A percentile compares a stretch with the other conserved stretches of the same genome.
Evolutionary conservation across 1,140 invertebrate genomes (phyloP).

Genomic region (Ceratina japonica): DNA sequence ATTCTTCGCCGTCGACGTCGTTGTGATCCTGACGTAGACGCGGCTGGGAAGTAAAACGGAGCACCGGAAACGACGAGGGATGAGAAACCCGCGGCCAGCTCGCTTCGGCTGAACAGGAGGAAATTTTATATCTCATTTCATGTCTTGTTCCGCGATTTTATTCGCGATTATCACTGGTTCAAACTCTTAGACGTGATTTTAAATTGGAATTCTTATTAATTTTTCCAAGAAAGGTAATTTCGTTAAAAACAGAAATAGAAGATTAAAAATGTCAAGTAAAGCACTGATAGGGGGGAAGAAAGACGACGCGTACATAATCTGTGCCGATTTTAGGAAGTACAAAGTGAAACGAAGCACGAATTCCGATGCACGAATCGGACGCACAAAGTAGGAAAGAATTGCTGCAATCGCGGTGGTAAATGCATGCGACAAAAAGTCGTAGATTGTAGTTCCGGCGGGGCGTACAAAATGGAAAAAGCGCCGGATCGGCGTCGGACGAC

Average conservation of each 20-base stretch:
- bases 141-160: not conserved
- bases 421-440: conserved; percentile 39
- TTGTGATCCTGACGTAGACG: conserved; percentile 28
- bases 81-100: not conserved
- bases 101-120: not conserved
- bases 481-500: conserved; percentile 45
- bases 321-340: no score
- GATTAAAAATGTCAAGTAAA: no score
- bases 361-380: no score
- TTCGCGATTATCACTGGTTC: not conserved
- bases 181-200: not conserved
- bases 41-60: not conserved
- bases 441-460: conserved; percentile 8
- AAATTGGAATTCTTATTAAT: not conserved
- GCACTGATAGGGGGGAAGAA: no score
- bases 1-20: conserved; percentile 53
- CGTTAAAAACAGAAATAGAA: no score
- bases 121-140: not conserved
- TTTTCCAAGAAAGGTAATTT: no score
- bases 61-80: not conserved
- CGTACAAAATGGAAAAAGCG: conserved; percentile 48
- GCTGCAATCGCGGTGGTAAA: conserved; percentile 43
- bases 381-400: no score
- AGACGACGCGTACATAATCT: no score
- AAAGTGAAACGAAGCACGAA: no score